A percentile compares a stretch with the other conserved stretches of the same genome.
Conservation (phyloP, 2,888 invertebrate species). For the Dione juno region DNA sequence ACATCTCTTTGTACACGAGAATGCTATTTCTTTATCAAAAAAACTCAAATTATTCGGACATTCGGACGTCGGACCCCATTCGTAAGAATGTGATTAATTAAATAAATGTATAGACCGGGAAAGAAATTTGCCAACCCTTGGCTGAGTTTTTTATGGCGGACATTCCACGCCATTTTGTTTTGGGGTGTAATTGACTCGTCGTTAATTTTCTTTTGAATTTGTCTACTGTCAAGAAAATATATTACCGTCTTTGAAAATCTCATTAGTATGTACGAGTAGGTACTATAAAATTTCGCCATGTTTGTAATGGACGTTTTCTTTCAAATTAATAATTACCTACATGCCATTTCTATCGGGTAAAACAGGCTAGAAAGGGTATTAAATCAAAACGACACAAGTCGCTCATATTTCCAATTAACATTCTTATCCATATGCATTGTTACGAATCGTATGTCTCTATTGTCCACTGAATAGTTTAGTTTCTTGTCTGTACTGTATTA, state of each 20-base stretch:
- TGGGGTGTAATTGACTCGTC: constrained; percentile 74
- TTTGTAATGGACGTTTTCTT: constrained; percentile 36
- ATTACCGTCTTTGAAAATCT: constrained; percentile 32
- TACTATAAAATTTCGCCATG: no score
- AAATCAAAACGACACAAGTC: constrained; percentile 65
- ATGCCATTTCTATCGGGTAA: constrained; percentile 41
- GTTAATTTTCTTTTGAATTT: constrained; percentile 71
- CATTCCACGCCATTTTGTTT: constrained; percentile 72
- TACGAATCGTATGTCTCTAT: constrained; percentile 79
- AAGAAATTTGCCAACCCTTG: constrained; percentile 79
- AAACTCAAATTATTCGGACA: constrained; percentile 75
- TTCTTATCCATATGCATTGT: constrained; percentile 74
- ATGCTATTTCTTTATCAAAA: constrained; percentile 40
- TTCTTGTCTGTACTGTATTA: constrained; percentile 58
- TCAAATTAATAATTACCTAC: constrained; percentile 63
- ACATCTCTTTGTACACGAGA: not conserved
- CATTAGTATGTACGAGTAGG: not conserved
- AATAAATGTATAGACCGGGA: constrained; percentile 77
- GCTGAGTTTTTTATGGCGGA: constrained; percentile 71
- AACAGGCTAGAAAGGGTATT: constrained; percentile 59
- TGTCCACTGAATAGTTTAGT: constrained; percentile 72
- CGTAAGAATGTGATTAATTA: constrained; percentile 83
- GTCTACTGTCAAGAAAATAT: constrained; percentile 51
- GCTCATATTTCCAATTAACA: constrained; percentile 80
- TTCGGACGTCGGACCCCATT: constrained; percentile 72